phyloP scores from a whole-genome alignment of 2,113 vertebrate genomes.

The Engraulis encrasicolus region DNA sequence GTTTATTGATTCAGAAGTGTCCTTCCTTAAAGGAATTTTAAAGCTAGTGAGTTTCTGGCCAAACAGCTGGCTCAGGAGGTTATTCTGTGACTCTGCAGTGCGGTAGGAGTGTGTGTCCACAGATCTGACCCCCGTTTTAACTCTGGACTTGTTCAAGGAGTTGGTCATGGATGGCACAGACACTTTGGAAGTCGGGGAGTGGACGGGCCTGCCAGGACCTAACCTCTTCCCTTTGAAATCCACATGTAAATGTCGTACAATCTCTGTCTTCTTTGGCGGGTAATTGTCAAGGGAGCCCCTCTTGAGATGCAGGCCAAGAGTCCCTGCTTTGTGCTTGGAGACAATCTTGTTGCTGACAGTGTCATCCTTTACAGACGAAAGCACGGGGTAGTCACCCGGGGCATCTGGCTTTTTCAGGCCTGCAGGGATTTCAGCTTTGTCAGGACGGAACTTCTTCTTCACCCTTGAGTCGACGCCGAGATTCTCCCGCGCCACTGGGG shows the following conservation, averaged over 20 bases:
- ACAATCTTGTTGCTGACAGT: conserved; percentile 78
- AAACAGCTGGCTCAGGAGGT: conserved; percentile 96
- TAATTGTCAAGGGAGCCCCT: conserved; percentile 74
- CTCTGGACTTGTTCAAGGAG: conserved; percentile 76
- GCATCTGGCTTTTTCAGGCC: conserved; percentile 73
- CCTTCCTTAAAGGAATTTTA: conserved; percentile 97
- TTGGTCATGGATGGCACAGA: conserved; percentile 72
- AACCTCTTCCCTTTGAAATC: conserved; percentile 82
- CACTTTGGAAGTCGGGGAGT: conserved; percentile 80
- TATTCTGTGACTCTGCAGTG: conserved; percentile 93
- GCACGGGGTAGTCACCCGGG: conserved; percentile 71
- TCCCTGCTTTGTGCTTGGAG: conserved; percentile 72
- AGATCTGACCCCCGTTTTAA: conserved; percentile 74
- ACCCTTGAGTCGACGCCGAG: conserved; percentile 74
- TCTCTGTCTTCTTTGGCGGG: conserved; percentile 78
- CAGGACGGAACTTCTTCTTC: conserved; percentile 79
- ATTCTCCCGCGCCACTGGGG: conserved; percentile 81
- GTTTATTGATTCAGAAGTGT: conserved; percentile 86
- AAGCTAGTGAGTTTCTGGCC: conserved; percentile 97
- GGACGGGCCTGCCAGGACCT: conserved; percentile 73
- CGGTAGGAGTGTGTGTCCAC: conserved; percentile 77
- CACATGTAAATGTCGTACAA: conserved; percentile 70
- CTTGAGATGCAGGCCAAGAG: conserved; percentile 72
- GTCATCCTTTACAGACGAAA: conserved; percentile 82
- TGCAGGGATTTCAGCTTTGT: conserved; percentile 63